Conservation (phyloP, 2,888 invertebrate species). For the Omphaloscelis lunosa region DNA sequence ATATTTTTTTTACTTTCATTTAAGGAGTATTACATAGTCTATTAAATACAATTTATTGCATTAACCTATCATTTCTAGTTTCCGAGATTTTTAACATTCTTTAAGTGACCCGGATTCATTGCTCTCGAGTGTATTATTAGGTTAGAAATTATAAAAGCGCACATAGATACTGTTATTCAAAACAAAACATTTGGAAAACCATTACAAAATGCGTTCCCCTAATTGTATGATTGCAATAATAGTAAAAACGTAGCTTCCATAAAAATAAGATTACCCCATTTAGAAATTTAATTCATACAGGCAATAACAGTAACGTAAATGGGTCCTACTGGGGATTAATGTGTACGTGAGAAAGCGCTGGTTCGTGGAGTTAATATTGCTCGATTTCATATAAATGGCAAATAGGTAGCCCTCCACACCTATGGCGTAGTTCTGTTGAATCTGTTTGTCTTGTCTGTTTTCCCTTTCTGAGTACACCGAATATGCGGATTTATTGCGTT, state of each 20-base stretch:
- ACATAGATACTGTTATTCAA: background rate
- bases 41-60: no score
- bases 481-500: background rate
- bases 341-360: slow-evolving; percentile 59
- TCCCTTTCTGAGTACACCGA: background rate
- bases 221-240: slow-evolving; percentile 25
- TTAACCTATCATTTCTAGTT: no score
- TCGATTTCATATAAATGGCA: slow-evolving; percentile 51
- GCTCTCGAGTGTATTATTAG: no score
- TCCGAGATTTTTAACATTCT: no score
- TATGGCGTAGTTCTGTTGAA: slow-evolving; percentile 14
- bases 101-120: no score
- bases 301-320: slow-evolving; percentile 46
- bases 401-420: slow-evolving; percentile 51
- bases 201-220: background rate
- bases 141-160: no score
- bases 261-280: slow-evolving; percentile 40
- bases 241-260: slow-evolving; percentile 39
- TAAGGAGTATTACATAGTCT: no score
- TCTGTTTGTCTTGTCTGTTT: slow-evolving; percentile 19
- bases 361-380: slow-evolving; percentile 51
- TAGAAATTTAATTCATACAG: slow-evolving; percentile 42
- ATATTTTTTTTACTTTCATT: no score
- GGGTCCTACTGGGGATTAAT: slow-evolving; percentile 53
- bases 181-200: slow-evolving; percentile 1